Evolutionary conservation across 37 sponge, comb jelly and placozoan species (phyloP).

Genomic region (Axinella damicornis): DNA sequence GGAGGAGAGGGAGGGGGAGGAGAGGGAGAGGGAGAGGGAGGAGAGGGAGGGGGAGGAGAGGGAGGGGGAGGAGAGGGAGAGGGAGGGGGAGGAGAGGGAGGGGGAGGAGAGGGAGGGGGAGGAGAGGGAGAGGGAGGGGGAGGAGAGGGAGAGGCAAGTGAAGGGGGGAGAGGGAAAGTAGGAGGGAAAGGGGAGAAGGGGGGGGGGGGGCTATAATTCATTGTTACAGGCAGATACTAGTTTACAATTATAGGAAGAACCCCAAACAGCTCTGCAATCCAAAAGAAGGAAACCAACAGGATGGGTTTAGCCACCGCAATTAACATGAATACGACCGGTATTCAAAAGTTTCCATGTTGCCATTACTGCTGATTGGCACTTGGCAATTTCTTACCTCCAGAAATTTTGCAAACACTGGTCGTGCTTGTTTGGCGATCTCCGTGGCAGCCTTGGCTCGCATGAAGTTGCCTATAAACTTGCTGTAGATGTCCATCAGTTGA

Average conservation of each 20-base stretch:
- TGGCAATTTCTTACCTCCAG: conserved; percentile 83
- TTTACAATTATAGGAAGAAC: too few relatives aligned
- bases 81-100: neutral
- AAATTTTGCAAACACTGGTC: conserved; percentile 73
- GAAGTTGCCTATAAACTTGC: conserved; percentile 80
- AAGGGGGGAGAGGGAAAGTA: neutral
- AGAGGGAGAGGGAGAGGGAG: neutral
- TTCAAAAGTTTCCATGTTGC: too few relatives aligned
- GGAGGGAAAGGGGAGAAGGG: too few relatives aligned
- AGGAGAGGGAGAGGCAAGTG: neutral
- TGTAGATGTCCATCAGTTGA: conserved; percentile 74
- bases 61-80: neutral
- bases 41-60: neutral
- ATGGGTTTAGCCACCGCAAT: too few relatives aligned
- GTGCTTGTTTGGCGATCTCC: conserved; percentile 52
- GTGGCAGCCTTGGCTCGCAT: conserved; percentile 79
- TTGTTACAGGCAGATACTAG: too few relatives aligned
- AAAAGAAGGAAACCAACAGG: too few relatives aligned
- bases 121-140: too few relatives aligned
- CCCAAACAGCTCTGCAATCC: too few relatives aligned
- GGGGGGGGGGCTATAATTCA: too few relatives aligned
- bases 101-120: neutral
- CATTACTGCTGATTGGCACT: too few relatives aligned
- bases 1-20: neutral
- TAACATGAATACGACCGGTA: too few relatives aligned